These are phyloP conservation scores for Yponomeuta malinellus DNA, from an alignment of 2,888 invertebrate genomes.

Conservation along the genomic window DNA sequence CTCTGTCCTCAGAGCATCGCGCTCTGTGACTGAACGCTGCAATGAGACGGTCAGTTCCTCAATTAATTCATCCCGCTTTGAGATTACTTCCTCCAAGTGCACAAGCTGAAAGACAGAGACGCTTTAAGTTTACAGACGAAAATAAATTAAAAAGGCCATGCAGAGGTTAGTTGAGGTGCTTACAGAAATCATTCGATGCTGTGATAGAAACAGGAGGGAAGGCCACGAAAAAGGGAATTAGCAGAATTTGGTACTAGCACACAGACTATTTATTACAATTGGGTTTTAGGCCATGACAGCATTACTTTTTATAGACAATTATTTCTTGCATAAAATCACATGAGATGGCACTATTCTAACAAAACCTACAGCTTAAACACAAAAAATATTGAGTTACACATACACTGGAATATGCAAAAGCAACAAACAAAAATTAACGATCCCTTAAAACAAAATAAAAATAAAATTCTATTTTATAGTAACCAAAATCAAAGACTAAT, in stretches of 20 bases:
- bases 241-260: not conserved
- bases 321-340: no score
- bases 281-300: no score
- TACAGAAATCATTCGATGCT: not conserved
- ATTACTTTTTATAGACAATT: no score
- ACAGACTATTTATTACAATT: not conserved
- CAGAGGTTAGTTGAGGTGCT: not conserved
- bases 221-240: not conserved
- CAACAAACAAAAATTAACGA: no score
- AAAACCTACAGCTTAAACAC: no score
- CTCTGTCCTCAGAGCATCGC: slow-evolving; percentile 77
- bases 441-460: no score
- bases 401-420: no score
- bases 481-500: no score
- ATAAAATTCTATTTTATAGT: no score
- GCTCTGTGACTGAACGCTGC: slow-evolving; percentile 78
- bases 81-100: slow-evolving; percentile 82
- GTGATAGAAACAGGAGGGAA: not conserved
- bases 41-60: slow-evolving; percentile 82
- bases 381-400: no score
- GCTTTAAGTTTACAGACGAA: not conserved
- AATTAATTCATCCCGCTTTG: slow-evolving; percentile 82
- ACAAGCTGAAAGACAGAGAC: slow-evolving; percentile 75
- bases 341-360: no score
- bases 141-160: not conserved